phyloP scores from a whole-genome alignment of 2,888 invertebrate species.

The Crioceris asparagi region DNA sequence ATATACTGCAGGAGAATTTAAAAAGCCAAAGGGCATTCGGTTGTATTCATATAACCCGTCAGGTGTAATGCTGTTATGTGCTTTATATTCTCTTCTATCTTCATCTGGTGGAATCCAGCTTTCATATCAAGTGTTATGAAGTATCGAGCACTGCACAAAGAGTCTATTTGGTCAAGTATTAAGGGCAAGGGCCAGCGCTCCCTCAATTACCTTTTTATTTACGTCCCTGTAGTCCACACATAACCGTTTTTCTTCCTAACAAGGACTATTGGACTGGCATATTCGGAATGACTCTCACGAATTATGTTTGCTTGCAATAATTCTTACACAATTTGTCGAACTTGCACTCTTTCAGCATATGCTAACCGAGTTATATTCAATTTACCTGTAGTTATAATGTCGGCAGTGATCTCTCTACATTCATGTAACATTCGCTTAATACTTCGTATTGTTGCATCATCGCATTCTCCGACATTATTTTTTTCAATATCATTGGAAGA shows the following conservation, averaged over 20 bases:
- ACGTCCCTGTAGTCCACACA: constrained; percentile 15
- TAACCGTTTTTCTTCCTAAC: constrained; percentile 16
- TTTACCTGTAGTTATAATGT: not conserved
- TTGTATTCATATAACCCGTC: not conserved
- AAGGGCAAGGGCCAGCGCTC: constrained; percentile 9
- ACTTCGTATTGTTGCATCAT: not conserved
- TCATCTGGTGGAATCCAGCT: not conserved
- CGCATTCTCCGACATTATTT: not conserved
- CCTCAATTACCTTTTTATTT: constrained; percentile 3
- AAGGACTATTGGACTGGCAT: constrained; percentile 20
- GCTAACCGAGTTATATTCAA: not conserved
- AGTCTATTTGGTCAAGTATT: constrained; percentile 18
- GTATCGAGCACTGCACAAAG: constrained; percentile 8
- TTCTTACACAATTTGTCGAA: not conserved
- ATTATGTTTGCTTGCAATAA: not conserved
- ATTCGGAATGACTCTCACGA: constrained; percentile 2
- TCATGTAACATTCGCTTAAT: not conserved
- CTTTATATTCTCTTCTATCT: not conserved
- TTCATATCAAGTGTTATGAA: not conserved
- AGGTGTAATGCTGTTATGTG: not conserved
- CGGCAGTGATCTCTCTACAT: not conserved
- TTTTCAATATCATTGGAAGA: not conserved
- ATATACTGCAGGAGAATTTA: not conserved
- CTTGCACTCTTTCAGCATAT: not conserved
- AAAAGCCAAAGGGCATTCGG: not conserved